These are phyloP conservation scores for Acrossocheilus wenchowensis DNA, from an alignment of 2,797 vertebrate genomes.

Conservation along the genomic window DNA sequence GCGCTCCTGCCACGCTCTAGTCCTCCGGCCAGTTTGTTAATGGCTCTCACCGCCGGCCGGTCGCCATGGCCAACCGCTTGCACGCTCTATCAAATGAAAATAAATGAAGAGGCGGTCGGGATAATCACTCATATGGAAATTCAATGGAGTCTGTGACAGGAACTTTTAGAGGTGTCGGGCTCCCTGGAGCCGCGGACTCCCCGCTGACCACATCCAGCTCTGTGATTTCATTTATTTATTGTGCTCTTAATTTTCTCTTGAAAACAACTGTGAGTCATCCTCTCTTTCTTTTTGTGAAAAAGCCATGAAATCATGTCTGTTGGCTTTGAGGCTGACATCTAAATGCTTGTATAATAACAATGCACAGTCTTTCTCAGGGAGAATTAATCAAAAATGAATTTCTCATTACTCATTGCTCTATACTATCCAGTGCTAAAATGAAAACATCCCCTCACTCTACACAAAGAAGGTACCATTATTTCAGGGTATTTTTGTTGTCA, in stretches of 20 bases:
- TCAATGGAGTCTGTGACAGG: constrained; percentile 74
- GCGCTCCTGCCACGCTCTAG: constrained; percentile 1
- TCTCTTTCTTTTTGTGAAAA: neutral
- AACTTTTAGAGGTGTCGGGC: constrained; percentile 55
- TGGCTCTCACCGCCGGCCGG: constrained; percentile 56
- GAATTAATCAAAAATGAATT: neutral
- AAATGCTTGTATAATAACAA: neutral
- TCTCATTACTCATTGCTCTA: neutral
- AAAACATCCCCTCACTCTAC: neutral
- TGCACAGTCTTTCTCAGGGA: neutral
- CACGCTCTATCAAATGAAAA: constrained; percentile 79
- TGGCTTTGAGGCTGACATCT: neutral
- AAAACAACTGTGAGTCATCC: neutral
- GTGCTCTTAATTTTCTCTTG: neutral
- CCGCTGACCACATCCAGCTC: neutral
- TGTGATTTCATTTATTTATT: neutral
- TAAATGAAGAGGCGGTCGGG: constrained; percentile 81
- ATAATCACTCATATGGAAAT: constrained; percentile 85
- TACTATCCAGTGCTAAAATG: neutral
- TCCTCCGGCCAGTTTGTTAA: constrained; percentile 21
- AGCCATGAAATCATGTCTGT: neutral
- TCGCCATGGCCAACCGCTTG: constrained; percentile 61
- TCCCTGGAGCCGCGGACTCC: neutral
- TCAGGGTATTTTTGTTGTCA: neutral
- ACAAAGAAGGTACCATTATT: neutral